Conservation (phyloP, 2,797 vertebrate genomes). For the Hypotaenidia okinawae region DNA sequence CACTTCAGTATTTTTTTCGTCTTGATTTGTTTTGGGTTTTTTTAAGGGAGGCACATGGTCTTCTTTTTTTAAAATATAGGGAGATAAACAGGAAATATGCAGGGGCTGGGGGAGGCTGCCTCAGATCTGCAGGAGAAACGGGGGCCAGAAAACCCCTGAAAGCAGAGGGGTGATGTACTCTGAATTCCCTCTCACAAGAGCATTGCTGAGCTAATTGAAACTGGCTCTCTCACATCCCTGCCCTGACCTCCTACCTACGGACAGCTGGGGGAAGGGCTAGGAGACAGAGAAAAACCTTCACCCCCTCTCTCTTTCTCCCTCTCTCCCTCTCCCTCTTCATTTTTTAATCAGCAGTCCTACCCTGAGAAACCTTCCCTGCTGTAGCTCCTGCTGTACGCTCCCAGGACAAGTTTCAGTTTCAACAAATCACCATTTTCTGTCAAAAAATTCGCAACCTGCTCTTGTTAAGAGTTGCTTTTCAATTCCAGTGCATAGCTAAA, state of each 20-base stretch:
- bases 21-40: neutral
- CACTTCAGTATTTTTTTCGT: accelerated
- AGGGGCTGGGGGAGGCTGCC: neutral
- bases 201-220: constrained; percentile 54
- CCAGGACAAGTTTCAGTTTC: constrained; percentile 47
- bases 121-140: neutral
- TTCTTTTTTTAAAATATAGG: neutral
- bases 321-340: neutral
- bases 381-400: neutral
- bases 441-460: constrained; percentile 32
- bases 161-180: neutral
- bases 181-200: neutral
- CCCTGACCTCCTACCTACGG: constrained; percentile 23
- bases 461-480: neutral
- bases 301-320: neutral
- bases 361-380: neutral
- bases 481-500: neutral
- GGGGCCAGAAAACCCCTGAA: neutral
- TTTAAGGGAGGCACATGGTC: neutral
- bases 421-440: constrained; percentile 47
- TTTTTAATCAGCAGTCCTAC: neutral
- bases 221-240: constrained; percentile 42
- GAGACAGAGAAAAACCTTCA: neutral
- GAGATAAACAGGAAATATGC: neutral
- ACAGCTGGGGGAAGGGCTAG: neutral